These are phyloP conservation scores for Scyliorhinus canicula DNA, from an alignment of 2,797 vertebrate genomes.

Conservation along the genomic window DNA sequence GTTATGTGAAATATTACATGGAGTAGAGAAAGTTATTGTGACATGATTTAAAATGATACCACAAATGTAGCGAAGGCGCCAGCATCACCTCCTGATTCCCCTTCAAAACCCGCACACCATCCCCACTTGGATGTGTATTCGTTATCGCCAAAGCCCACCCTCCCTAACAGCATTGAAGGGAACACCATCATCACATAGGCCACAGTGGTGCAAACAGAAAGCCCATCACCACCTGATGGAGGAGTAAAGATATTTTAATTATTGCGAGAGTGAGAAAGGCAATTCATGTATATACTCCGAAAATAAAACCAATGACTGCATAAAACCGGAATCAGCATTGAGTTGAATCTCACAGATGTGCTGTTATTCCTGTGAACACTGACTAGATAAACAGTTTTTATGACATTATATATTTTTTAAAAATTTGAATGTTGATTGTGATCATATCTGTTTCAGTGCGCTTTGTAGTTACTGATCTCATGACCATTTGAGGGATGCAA, in stretches of 20 bases:
- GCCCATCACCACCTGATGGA: not conserved
- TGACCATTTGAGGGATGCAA: constrained; percentile 86
- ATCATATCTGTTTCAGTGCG: constrained; percentile 49
- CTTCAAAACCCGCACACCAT: not conserved
- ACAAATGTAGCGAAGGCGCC: not conserved
- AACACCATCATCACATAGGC: not conserved
- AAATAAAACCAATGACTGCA: constrained; percentile 67
- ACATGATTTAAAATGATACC: not conserved
- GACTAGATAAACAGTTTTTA: constrained; percentile 96
- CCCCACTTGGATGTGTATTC: not conserved
- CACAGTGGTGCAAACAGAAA: not conserved
- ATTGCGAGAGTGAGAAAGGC: constrained; percentile 45
- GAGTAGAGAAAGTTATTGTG: not conserved
- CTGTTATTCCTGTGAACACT: constrained; percentile 83
- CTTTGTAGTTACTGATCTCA: constrained; percentile 94
- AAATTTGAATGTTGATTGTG: constrained; percentile 80
- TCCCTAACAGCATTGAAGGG: not conserved
- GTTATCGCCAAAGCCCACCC: no score
- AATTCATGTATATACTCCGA: constrained; percentile 52
- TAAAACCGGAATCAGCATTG: constrained; percentile 87
- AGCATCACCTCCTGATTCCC: not conserved
- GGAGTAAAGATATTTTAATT: not conserved
- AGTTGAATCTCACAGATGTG: constrained; percentile 80
- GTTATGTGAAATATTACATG: not conserved
- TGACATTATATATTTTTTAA: constrained; percentile 81